Evolutionary conservation across 1,140 invertebrate species (phyloP).

Genomic region (Contarinia nasturtii): DNA sequence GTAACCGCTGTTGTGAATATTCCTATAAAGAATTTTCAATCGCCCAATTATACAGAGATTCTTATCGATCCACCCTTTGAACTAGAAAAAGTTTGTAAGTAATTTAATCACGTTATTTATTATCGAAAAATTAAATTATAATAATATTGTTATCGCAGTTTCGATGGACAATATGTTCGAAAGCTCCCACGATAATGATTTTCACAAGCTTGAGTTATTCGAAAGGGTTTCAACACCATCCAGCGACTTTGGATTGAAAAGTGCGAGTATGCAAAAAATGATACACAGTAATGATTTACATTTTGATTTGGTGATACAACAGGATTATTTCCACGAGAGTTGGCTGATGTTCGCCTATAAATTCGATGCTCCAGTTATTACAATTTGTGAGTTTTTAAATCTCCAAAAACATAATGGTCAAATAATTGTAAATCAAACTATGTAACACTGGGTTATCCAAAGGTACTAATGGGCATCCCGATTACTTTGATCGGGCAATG

Average conservation of each 20-base stretch:
- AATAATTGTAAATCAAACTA: too few relatives aligned
- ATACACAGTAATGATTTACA: constrained; percentile 11
- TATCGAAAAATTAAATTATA: neutral
- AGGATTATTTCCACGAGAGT: constrained; percentile 26
- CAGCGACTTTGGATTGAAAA: constrained; percentile 28
- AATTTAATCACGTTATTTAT: neutral
- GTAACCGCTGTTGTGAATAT: constrained; percentile 35
- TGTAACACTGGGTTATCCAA: too few relatives aligned
- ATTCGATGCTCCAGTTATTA: constrained; percentile 24
- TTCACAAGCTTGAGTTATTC: neutral
- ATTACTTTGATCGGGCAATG: constrained; percentile 30
- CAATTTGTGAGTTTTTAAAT: constrained; percentile 11
- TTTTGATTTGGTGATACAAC: constrained; percentile 25
- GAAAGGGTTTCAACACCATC: constrained; percentile 11
- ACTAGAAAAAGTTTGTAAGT: constrained; percentile 26
- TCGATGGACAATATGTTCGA: neutral
- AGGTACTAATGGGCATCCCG: constrained; percentile 28
- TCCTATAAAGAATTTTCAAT: constrained; percentile 20
- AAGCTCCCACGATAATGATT: neutral
- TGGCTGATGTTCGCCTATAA: constrained; percentile 23
- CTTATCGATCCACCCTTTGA: constrained; percentile 28
- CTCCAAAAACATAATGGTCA: too few relatives aligned
- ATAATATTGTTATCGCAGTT: neutral
- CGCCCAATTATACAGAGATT: constrained; percentile 27
- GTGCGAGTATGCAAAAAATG: constrained; percentile 24